Percentiles rank a stretch among this genome's conserved stretches.
These are phyloP conservation scores for Drosophila leontia DNA, from an alignment of 1,140 invertebrate genomes.

Conservation along the genomic window DNA sequence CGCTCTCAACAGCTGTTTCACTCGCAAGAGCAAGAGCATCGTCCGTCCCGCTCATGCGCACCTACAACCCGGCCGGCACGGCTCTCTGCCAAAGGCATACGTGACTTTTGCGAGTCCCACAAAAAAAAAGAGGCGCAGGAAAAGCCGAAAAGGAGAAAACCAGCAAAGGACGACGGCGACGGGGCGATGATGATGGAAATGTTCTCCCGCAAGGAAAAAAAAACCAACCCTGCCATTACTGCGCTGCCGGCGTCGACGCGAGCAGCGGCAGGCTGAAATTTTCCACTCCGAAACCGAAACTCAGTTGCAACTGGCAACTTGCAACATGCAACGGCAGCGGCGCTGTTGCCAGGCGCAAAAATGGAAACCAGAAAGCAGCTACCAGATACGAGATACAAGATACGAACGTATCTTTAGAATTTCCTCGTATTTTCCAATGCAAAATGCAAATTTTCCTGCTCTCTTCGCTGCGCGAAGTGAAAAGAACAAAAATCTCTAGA, in stretches of 20 bases:
- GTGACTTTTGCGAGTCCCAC: slow-evolving; percentile 63
- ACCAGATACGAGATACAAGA: slow-evolving; percentile 28
- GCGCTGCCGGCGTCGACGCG: slow-evolving; percentile 32
- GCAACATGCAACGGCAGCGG: slow-evolving; percentile 23
- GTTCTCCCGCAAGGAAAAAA: slow-evolving; percentile 57
- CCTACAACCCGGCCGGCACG: slow-evolving; percentile 68
- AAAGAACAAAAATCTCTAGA: slow-evolving; percentile 18
- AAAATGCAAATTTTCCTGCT: slow-evolving; percentile 42
- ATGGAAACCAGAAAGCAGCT: slow-evolving; percentile 11
- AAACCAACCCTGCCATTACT: slow-evolving; percentile 35
- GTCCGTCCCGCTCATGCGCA: slow-evolving; percentile 71
- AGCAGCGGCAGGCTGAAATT: slow-evolving; percentile 71
- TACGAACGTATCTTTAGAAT: slow-evolving; percentile 35
- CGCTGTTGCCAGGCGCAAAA: slow-evolving; percentile 41
- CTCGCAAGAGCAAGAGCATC: slow-evolving; percentile 18
- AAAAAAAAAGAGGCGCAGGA: slow-evolving; percentile 41
- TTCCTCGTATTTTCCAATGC: slow-evolving; percentile 41
- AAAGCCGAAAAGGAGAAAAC: slow-evolving; percentile 34
- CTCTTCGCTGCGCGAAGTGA: slow-evolving; percentile 26
- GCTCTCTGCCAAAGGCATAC: slow-evolving; percentile 53
- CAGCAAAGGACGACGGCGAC: slow-evolving; percentile 18
- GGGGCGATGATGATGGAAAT: slow-evolving; percentile 65
- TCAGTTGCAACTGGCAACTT: slow-evolving; percentile 56
- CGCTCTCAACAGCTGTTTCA: slow-evolving; percentile 49
- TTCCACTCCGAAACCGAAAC: slow-evolving; percentile 69